These are phyloP conservation scores for Fundulus diaphanus DNA, from an alignment of 2,797 vertebrate species.

Conservation along the genomic window DNA sequence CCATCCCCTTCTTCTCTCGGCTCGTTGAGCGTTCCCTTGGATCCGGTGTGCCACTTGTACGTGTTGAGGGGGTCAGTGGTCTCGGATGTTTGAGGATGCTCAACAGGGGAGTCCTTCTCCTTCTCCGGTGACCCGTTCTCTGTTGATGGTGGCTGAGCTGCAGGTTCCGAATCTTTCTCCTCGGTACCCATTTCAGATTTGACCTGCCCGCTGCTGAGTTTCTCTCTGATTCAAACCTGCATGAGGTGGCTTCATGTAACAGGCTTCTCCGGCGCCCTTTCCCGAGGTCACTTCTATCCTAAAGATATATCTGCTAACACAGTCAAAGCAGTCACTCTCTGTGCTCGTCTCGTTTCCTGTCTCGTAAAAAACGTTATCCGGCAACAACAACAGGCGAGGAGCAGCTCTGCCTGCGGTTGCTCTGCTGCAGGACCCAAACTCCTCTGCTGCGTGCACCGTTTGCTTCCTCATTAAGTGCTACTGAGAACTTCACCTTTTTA, in stretches of 20 bases:
- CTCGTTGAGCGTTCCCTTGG: constrained; percentile 61
- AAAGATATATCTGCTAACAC: neutral
- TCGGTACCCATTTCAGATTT: constrained; percentile 76
- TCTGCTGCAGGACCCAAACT: constrained; percentile 30
- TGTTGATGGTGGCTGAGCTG: constrained; percentile 43
- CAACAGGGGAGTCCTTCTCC: constrained; percentile 57
- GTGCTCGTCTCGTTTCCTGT: constrained; percentile 68
- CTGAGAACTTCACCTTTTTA: constrained; percentile 36
- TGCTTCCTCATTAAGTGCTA: constrained; percentile 53
- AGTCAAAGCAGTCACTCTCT: constrained; percentile 7
- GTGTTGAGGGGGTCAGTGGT: constrained; percentile 73
- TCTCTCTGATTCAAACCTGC: constrained; percentile 10
- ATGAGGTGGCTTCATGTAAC: constrained; percentile 20
- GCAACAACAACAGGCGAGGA: constrained; percentile 26
- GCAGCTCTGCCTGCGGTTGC: constrained; percentile 46
- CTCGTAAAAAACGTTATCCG: constrained; percentile 54
- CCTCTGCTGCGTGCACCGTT: neutral
- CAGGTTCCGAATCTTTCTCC: constrained; percentile 69
- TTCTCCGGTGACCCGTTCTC: constrained; percentile 62
- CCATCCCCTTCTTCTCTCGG: constrained; percentile 64
- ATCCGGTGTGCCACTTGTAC: constrained; percentile 86
- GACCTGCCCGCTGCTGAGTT: neutral
- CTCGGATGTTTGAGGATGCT: constrained; percentile 50
- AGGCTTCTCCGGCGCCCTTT: neutral
- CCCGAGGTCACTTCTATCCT: neutral